Base-by-base conservation (phyloP, 1,140 invertebrate genomes). In the Eulimnadia texana region DNA sequence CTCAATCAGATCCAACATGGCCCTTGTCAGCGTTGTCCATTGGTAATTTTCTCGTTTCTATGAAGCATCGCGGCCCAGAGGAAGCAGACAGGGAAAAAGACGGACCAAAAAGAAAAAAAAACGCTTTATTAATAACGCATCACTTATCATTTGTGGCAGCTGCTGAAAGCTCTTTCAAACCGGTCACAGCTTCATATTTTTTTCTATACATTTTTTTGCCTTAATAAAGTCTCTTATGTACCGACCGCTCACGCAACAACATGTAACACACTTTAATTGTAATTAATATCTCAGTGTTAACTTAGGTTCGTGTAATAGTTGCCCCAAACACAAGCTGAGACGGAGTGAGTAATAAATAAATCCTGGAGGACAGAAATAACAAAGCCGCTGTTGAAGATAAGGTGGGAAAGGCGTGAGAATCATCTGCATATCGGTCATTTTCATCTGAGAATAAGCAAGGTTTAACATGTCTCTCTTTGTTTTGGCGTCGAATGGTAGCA, bases 1-100 rank as follows among this genome's bases (percentile, higher is more conserved):
- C 67, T 90, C 85, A 55, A 93, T 77, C 65, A 97, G 74, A 66
- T 95, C 90, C 61, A 84, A 73, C 88, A 97, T 95, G 29, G 90
- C 89, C 68, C 88, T 86, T 3, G 83, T 78, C 25, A 96, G 77
- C 0, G 84, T 83, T 62, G 81, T 81, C 73, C 91, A 90, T 71
- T 90, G 85, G 74, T 90, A 87, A 0, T 77, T 78, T 68, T 90
- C 84, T 63, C 86, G 78, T 67, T 87, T 83, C 89, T 92, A 69
- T 2, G 72, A 72, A 66, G 29, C n/a, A 63, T n/a, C n/a, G n/a
- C n/a, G n/a, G n/a, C n/a, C n/a, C n/a, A 42, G 16, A 16, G 33
- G 16, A 9, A 6, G 33, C 33, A 16, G 6, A 42, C 33, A 66
- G 28, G 63, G 59, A 10, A 64, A 62, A 16, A 64, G 60, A 16